Conservation (phyloP, 2,113 vertebrate genomes). For the Anser brachyrhynchus region DNA sequence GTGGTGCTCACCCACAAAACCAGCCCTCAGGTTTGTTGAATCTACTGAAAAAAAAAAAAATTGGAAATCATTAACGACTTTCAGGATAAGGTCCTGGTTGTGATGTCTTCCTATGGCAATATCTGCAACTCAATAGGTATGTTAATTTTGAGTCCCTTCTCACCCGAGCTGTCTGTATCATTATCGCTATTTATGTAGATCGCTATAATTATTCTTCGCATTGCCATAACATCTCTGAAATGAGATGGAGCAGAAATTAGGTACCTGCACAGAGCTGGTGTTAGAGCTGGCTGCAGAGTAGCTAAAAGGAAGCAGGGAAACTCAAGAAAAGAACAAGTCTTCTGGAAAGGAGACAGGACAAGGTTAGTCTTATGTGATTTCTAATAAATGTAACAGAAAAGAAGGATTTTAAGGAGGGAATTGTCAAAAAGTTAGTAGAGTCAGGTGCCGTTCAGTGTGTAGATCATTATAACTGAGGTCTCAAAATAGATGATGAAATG, state of each 20-base stretch:
- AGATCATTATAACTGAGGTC: neutral
- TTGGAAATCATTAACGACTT: neutral
- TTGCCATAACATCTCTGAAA: neutral
- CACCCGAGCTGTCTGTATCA: rapidly evolving
- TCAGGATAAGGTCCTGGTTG: neutral
- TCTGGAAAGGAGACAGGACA: neutral
- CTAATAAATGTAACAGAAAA: neutral
- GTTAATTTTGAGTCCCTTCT: neutral
- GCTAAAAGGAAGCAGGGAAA: neutral
- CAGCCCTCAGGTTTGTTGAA: neutral
- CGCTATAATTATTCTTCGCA: neutral
- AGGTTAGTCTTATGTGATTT: neutral
- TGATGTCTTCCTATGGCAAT: neutral
- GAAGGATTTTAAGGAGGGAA: neutral
- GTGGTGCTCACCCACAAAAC: neutral
- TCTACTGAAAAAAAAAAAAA: neutral
- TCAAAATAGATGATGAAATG: neutral
- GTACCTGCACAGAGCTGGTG: neutral
- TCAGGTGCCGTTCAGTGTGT: neutral
- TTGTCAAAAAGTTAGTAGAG: neutral
- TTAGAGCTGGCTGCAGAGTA: neutral
- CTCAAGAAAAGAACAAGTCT: neutral
- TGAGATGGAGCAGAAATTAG: neutral
- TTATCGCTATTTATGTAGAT: neutral
- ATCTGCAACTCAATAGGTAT: neutral